Conservation (phyloP, 2,113 vertebrate genomes). For the Saguinus imperator region DNA sequence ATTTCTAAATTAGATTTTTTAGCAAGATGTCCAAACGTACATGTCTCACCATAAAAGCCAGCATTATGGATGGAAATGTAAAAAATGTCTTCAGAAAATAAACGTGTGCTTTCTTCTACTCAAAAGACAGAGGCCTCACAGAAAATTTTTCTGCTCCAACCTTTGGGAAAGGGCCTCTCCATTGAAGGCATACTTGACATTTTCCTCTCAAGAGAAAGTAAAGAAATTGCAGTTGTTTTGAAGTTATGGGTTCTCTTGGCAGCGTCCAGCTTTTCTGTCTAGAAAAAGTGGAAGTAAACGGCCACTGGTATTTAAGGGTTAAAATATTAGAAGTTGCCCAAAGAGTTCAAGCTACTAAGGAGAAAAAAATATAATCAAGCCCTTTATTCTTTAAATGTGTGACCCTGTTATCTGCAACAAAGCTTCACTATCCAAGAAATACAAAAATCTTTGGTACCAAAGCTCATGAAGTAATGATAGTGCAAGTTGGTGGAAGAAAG, state of each 20-base stretch:
- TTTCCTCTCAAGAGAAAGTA: not conserved
- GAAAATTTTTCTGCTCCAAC: not conserved
- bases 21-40: not conserved
- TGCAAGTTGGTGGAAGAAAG: not conserved
- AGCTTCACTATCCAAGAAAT: not conserved
- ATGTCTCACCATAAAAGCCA: not conserved
- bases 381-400: not conserved
- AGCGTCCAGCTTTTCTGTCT: not conserved
- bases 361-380: not conserved
- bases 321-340: not conserved
- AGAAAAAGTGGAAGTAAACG: not conserved
- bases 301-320: not conserved
- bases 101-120: not conserved
- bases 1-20: slow-evolving; percentile 25
- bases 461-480: not conserved
- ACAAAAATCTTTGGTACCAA: not conserved
- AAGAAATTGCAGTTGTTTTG: not conserved
- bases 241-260: not conserved
- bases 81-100: slow-evolving; percentile 24
- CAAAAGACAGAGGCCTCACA: not conserved
- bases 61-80: not conserved
- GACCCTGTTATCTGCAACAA: not conserved
- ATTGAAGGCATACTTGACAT: not conserved
- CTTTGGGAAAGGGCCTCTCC: not conserved
- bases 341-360: not conserved